Evolutionary conservation across 2,888 invertebrate species (phyloP), one percentile per base, ranked within the genome.

Genomic region (Philonicus albiceps): DNA sequence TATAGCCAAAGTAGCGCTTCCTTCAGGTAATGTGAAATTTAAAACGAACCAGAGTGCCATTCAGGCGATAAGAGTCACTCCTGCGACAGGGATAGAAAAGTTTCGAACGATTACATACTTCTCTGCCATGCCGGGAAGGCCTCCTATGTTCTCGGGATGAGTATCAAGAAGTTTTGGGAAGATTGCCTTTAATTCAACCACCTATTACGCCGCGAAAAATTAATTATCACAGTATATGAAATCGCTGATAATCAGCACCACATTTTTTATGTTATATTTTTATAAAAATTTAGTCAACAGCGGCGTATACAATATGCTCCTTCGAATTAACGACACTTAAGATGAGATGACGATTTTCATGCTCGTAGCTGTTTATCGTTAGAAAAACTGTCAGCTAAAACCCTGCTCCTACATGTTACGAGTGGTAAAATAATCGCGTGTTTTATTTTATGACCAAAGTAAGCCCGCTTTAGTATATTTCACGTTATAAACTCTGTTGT

Each of bases 1-100:
- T 40, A 27, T 8, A 43, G 53, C 22, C 40, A 11, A 40, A 37
- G 64, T 64, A 64, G 7, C 22, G 76, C 43, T 49, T 49, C 78
- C 49, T 78, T 30, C 30, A 78, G 27, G 78, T 78, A 78, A 49
- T 49, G 40, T 27, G 78, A 78, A 78, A 78, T 43, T 78, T 78
- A 78, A 78, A 81, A 31, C 34, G 30, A 34, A 34, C 27, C 34
- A 55, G 81, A 81, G 31, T 81, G 81, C 64, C 64, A 55, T 55
- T n/a, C 64, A 64, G 34, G 55, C 55, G 81, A 81, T 81, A 81
- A 81, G 64, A 34, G 55, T 64, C 74, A 34, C 30, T 13, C 31
- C 34, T 64, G 64, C 81, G 34, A 27, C 22, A n/a, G 22, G 19
- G 81, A 19, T 64, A 34, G 55, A 81, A 81, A 81, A 81, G 55